phyloP scores from a whole-genome alignment of 2,888 invertebrate species.

The Cerceris ruficornis region DNA sequence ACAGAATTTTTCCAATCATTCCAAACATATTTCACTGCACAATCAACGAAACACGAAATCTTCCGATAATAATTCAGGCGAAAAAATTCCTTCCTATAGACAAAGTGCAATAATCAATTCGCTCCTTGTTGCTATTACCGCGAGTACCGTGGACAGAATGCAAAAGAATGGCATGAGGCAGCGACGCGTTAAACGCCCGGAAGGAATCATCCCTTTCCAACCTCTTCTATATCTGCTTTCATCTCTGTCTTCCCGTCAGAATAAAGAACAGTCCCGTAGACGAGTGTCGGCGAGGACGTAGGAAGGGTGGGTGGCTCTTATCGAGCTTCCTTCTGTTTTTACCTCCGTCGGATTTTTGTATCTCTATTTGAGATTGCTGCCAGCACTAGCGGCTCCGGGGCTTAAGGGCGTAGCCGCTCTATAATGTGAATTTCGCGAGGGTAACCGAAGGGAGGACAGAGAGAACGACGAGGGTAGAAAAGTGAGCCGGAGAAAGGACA shows the following conservation, averaged over 20 bases:
- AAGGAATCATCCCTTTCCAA: slow-evolving; percentile 33
- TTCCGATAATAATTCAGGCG: neutral
- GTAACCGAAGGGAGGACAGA: slow-evolving; percentile 24
- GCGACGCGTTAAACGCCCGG: slow-evolving; percentile 42
- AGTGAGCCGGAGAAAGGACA: slow-evolving; percentile 7
- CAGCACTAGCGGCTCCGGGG: slow-evolving; percentile 22
- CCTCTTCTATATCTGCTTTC: slow-evolving; percentile 11
- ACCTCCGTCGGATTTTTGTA: slow-evolving; percentile 52
- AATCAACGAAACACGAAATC: neutral
- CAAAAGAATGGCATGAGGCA: slow-evolving; percentile 29
- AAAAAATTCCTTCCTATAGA: neutral
- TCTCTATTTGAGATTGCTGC: slow-evolving; percentile 59
- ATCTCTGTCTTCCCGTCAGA: slow-evolving; percentile 23
- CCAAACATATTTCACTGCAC: no score
- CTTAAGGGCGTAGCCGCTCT: slow-evolving; percentile 39
- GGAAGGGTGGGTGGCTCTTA: slow-evolving; percentile 41
- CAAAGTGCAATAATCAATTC: neutral
- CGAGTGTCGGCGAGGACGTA: slow-evolving; percentile 17
- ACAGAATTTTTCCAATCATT: no score
- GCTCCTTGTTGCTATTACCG: neutral
- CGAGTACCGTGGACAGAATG: neutral
- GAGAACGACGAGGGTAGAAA: slow-evolving; percentile 14
- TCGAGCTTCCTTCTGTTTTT: slow-evolving; percentile 58
- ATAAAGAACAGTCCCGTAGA: slow-evolving; percentile 18
- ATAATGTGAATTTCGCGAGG: slow-evolving; percentile 46